A percentile compares a stretch with the other conserved stretches of the same genome.
phyloP scores from a whole-genome alignment of 2,888 invertebrate genomes.

The Dicycla oo region DNA sequence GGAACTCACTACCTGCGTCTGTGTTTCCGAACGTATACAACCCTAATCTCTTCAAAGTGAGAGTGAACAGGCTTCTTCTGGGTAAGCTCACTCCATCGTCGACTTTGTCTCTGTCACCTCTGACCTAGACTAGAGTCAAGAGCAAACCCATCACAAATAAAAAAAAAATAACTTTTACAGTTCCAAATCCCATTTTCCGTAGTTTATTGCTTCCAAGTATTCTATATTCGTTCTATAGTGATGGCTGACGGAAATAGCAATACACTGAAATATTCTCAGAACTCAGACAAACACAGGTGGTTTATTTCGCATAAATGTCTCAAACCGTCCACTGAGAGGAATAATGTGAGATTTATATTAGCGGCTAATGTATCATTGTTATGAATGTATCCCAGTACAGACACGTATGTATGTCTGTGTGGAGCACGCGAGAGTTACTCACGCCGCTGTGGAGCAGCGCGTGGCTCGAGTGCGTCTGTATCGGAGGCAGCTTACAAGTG shows the following conservation, averaged over 20 bases:
- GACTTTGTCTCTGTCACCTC: too few species aligned
- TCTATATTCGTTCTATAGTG: conserved; percentile 15
- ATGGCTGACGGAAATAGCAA: conserved; percentile 25
- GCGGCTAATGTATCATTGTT: conserved; percentile 36
- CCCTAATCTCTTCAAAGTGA: too few species aligned
- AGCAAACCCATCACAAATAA: too few species aligned
- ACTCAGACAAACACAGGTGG: conserved; percentile 48
- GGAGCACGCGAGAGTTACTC: neutral
- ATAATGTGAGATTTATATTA: conserved; percentile 35
- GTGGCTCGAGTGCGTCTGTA: neutral
- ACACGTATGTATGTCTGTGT: neutral
- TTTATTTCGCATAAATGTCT: conserved; percentile 50
- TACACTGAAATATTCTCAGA: conserved; percentile 31
- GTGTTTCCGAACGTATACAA: too few species aligned
- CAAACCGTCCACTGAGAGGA: conserved; percentile 34
- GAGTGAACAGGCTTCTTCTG: too few species aligned
- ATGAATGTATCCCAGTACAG: conserved; percentile 8
- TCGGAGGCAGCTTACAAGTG: conserved; percentile 18
- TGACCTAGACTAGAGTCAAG: too few species aligned
- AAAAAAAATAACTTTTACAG: conserved; percentile 15
- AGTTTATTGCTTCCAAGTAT: conserved; percentile 23
- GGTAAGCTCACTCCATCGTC: too few species aligned
- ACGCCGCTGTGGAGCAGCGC: neutral
- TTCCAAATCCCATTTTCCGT: conserved; percentile 1
- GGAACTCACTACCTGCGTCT: too few species aligned